These are phyloP conservation scores for Ryuthela nishihirai DNA, from an alignment of 2,888 invertebrate genomes.

Conservation along the genomic window DNA sequence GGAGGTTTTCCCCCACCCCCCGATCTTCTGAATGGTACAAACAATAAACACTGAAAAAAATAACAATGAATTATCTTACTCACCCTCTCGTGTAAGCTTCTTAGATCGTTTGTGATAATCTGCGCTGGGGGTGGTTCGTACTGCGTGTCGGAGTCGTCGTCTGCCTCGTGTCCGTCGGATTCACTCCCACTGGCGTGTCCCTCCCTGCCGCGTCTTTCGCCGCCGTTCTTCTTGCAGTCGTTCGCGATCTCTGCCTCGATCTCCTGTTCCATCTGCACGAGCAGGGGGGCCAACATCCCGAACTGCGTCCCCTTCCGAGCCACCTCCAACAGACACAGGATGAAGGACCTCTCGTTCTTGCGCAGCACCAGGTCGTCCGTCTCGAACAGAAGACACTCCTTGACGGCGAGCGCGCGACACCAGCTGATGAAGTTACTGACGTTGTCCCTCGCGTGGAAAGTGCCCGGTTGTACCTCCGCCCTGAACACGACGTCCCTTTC, in stretches of 20 bases:
- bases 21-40: too few species aligned
- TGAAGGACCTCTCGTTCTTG: constrained; percentile 95
- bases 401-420: constrained; percentile 74
- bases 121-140: constrained; percentile 53
- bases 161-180: constrained; percentile 51
- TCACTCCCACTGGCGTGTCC: too few species aligned
- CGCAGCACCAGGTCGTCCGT: constrained; percentile 92
- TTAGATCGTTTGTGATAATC: constrained; percentile 86
- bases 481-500: constrained; percentile 73
- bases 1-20: too few species aligned
- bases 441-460: constrained; percentile 75
- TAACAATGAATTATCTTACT: constrained; percentile 46
- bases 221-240: constrained; percentile 43
- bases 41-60: too few species aligned
- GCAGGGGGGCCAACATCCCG: constrained; percentile 86
- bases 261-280: constrained; percentile 89
- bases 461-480: constrained; percentile 65
- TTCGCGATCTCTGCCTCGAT: constrained; percentile 76
- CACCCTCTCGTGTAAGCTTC: constrained; percentile 92
- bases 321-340: constrained; percentile 88
- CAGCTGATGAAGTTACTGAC: constrained; percentile 91
- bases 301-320: constrained; percentile 77
- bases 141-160: constrained; percentile 59
- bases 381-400: constrained; percentile 92
- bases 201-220: not conserved